phyloP scores from a whole-genome alignment of 2,888 invertebrate genomes.

The Pristionchus mayeri region DNA sequence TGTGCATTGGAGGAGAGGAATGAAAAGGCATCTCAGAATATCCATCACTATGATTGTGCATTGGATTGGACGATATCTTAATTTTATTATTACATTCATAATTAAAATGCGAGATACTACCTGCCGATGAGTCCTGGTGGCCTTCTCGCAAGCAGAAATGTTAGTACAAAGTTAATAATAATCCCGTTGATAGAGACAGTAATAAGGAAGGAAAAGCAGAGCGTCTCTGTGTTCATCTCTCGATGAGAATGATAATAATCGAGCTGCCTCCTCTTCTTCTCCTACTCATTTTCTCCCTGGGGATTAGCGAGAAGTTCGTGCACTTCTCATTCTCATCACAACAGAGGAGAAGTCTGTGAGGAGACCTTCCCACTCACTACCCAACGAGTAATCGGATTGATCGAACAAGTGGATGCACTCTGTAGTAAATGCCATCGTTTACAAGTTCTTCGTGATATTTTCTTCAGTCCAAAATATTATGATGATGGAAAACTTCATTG shows the following conservation, averaged over 20 bases:
- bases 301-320: constrained; percentile 12
- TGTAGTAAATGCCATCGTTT: too few species aligned
- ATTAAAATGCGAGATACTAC: not conserved
- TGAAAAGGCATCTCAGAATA: not conserved
- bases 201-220: not conserved
- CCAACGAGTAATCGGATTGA: too few species aligned
- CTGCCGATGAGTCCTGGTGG: not conserved
- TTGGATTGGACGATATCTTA: constrained; percentile 30
- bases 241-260: not conserved
- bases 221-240: too few species aligned
- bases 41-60: not conserved
- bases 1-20: not conserved
- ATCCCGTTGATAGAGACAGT: not conserved
- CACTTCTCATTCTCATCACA: constrained; percentile 8
- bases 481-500: too few species aligned
- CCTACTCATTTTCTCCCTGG: not conserved
- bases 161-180: not conserved
- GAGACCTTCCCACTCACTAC: too few species aligned
- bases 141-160: constrained; percentile 13
- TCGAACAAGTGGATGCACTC: too few species aligned
- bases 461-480: too few species aligned
- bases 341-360: not conserved
- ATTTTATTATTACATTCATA: not conserved
- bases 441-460: too few species aligned
- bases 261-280: not conserved